These are phyloP conservation scores for Drosophila suzukii DNA, from an alignment of 1,140 invertebrate genomes.

Conservation along the genomic window DNA sequence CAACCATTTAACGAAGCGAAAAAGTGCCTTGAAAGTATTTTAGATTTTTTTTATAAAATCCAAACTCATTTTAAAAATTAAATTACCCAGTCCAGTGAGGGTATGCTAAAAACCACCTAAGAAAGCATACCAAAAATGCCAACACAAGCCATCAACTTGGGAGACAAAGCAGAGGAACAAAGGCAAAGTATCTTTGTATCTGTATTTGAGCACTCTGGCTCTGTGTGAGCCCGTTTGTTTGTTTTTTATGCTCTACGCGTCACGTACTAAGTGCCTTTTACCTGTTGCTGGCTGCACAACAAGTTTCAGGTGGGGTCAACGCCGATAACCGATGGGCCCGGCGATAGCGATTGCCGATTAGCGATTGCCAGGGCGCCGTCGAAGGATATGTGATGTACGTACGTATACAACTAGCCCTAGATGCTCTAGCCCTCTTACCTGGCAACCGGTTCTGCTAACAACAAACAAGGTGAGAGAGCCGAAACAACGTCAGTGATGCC, in stretches of 20 bases:
- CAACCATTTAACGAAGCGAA: too few relatives aligned
- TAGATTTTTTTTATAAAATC: too few relatives aligned
- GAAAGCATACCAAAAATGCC: constrained; percentile 48
- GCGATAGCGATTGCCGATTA: constrained; percentile 26
- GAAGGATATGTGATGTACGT: constrained; percentile 15
- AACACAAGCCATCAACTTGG: constrained; percentile 34
- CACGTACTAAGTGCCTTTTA: constrained; percentile 34
- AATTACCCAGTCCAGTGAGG: constrained; percentile 2
- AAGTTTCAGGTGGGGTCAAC: constrained; percentile 34
- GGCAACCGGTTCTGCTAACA: constrained; percentile 31
- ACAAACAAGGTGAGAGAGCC: constrained; percentile 21
- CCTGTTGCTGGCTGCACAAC: constrained; percentile 47
- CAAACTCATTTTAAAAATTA: background rate
- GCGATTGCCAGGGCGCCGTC: constrained; percentile 26
- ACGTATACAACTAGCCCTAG: constrained; percentile 22
- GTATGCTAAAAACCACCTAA: constrained; percentile 31
- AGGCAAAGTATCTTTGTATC: constrained; percentile 39
- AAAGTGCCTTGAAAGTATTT: too few relatives aligned
- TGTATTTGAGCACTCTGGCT: constrained; percentile 3
- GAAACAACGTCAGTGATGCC: constrained; percentile 13
- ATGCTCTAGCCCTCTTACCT: constrained; percentile 26
- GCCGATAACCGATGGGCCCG: constrained; percentile 28
- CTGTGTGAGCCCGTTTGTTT: constrained; percentile 22
- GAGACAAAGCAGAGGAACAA: constrained; percentile 22
- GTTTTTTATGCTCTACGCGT: constrained; percentile 10